Evolutionary conservation across 2,888 invertebrate species (phyloP), one percentile per base, ranked within the genome.

Genomic region (Imbricaverruca yamaguchii): DNA sequence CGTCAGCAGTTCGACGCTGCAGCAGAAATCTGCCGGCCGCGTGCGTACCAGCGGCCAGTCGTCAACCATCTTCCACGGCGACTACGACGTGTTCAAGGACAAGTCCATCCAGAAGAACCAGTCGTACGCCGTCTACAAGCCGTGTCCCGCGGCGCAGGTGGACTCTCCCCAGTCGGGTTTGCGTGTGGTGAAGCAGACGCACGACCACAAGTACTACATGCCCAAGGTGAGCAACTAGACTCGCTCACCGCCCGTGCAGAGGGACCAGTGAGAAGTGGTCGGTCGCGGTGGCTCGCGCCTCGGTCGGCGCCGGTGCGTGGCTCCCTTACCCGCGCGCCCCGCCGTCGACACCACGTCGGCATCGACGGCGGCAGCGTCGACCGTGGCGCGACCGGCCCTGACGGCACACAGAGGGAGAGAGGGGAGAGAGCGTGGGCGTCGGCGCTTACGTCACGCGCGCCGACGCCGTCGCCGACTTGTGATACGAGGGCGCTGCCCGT

Each of bases 61-160:
- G 55, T 13, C 15, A 2, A 55, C 21, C 74, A 74, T 74, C 55
- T 74, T 55, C 74, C 74, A 74, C 74, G 74, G 74, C 53, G 74
- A 74, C 55, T 74, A 74, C 55, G 74, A 74, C 55, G 74, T 74
- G 74, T 74, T 74, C 74, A 74, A 74, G 74, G 74, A 74, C 74
- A 55, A 53, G 53, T 74, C 74, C 21, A 53, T 53, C 21, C 10
- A 53, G 53, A 74, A 74, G 74, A 74, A 74, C 74, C 74, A 74
- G 74, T 74, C 74, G 74, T 74, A 55, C 74, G 74, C 74, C 21
- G 21, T 21, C 21, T 74, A 74, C 55, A 74, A 74, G 74, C 74
- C 74, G 53, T 74, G 74, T 18, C 74, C 74, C 55, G 74, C 74
- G 53, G 12, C 74, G 9, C 13, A 11, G 21, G 53, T 74, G 23